Evolutionary conservation across 2,888 invertebrate species (phyloP), one percentile per base, ranked within the genome.

Genomic region (Ashinkailepas kermadecensis): DNA sequence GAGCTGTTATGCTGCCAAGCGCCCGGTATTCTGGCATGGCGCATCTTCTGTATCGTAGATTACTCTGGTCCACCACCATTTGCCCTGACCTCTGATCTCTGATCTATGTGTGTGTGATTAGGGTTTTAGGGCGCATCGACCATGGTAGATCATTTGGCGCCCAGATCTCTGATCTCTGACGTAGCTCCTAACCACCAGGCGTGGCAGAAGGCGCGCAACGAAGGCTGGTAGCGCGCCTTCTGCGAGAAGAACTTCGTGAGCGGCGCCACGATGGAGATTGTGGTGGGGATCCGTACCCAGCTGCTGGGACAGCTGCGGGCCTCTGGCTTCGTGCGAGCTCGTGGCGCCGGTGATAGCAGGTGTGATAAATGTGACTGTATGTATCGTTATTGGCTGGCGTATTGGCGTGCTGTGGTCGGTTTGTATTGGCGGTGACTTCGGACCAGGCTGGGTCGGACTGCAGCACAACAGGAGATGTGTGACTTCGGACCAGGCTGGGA

Each of bases 201-300:
- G 80, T 88, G 87, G 90, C 89, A 89, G 86, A 88, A 87, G 84
- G 88, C 88, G 3, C 86, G 88, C 80, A 85, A 87, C 80, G 89
- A 89, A 84, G 92, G 92, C 0, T 90, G 90, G 84, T 93, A 94
- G 85, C 89, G 90, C 57, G 88, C 89, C 0, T 94, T 94, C 86
- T 95, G 95, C 87, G 89, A 91, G 11, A 91, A 92, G 82, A 92
- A 94, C 86, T 93, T 92, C 83, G 90, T 95, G 81, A 93, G 93
- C 67, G 90, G 92, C 0, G 92, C 94, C 0, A 92, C 94, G 0
- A 95, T 99, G 95, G 95, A 96, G 86, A 93, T 95, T 91, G 93
- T 98, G 58, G 91, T 93, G 18, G 94, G 94, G 0, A 94, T 95
- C 86, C 91, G 97, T 56, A 90, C 92, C 0, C 95, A 96, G 86